Base-by-base conservation (phyloP, 1,140 invertebrate genomes). In the Hylyphantes graminicola region DNA sequence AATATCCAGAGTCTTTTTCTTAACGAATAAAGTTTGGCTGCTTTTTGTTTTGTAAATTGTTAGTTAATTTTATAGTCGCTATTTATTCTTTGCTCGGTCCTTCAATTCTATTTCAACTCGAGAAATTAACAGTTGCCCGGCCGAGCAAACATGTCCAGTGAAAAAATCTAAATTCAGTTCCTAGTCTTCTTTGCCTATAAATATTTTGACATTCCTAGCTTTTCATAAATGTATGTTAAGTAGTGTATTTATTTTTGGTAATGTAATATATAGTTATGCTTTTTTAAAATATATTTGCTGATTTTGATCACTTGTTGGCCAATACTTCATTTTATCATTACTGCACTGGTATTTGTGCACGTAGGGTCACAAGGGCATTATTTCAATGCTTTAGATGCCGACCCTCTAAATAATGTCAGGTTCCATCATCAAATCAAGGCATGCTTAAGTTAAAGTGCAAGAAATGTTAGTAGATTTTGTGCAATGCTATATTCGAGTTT, bases 191-290 rank as follows among this genome's bases (percentile, higher is more conserved):
- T 73, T 64, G 61, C 51, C 13, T 63, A 63, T 73, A 72, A 81
- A 59, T 8, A 61, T 77, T 35, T 55, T 79, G 50, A 81, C 79
- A 81, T 81, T 81, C 79, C 79, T 81, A 59, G 65, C 79, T 81
- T 73, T 81, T 81, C 79, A 61, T 68, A 63, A 19, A 19, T 81
- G 57, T 81, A 70, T 70, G 77, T 80, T 70, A 13, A 81, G 54
- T 81, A 81, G 57, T 61, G 50, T 80, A 73, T 81, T 81, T 81
- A 81, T 81, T 81, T 73, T 57, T 57, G 53, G 17, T 74, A 19
- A 53, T 70, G 50, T 70, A 53, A n/a, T n/a, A n/a, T 50, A 63
- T 63, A 35, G 35, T 57, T 35, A 12, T 63, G 50, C 55, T 63
- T 11, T 74, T 59, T 19, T 55, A 5, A 61, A 61, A n/a, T 63